Evolutionary conservation across 1,140 invertebrate genomes (phyloP), one percentile per base, ranked within the genome.

Genomic region (Apocrypta bakeri): DNA sequence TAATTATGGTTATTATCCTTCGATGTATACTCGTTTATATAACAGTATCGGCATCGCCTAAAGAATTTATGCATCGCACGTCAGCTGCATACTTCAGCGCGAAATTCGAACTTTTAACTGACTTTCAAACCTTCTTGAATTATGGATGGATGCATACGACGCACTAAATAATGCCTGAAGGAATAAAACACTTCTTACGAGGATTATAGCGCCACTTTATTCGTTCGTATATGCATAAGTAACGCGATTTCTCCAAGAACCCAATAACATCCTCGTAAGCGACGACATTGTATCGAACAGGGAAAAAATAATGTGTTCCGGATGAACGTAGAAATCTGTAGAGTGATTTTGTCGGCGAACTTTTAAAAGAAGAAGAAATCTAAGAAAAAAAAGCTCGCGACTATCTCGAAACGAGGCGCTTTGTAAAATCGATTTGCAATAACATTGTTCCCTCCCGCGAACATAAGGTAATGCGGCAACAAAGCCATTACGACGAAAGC

Each of bases 381-480:
- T n/a, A n/a, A 56, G 17, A 56, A 56, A 56, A 17, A n/a, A 21
- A n/a, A 3, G 21, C 3, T 1, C 14, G 11, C 14, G 8, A 48
- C 42, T 42, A 42, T 42, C 14, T 48, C 17, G 3, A 66, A 66
- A 66, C 24, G 24, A 12, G 6, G 64, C 24, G 64, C 27, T 27
- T 80, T 73, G 40, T n/a, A 4, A 71, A 73, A 80, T 80, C 25
- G 56, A 73, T 80, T 73, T 73, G 40, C 31, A 80, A 78, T 78
- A 69, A 69, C 25, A 37, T 17, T 25, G 48, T 73, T 48, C 17
- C 24, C n/a, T 37, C 33, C 33, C 33, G 33, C 7, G 42, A 27
- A 56, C 24, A 24, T 17, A 64, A 21, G 69, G 11, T 80, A 73
- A 73, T 31, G 79, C 56, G 21, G 31, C 56, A 73, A 73, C 69